phyloP scores from a whole-genome alignment of 2,797 vertebrate species.

The Pangasius krempfi region DNA sequence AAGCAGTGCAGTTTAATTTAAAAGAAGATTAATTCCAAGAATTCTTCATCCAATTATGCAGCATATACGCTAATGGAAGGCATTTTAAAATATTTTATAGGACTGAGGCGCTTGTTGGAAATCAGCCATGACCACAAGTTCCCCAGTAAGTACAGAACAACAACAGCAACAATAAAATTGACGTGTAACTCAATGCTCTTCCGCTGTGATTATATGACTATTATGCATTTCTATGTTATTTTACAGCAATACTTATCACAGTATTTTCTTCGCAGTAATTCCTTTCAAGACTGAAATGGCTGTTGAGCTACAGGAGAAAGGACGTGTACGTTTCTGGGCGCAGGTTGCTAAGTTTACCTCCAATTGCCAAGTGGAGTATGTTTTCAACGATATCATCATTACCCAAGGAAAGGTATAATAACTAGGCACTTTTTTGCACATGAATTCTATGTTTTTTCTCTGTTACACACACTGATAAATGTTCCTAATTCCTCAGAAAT shows the following conservation, averaged over 20 bases:
- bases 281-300: conserved; percentile 88
- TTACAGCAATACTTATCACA: neutral
- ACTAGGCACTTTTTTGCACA: neutral
- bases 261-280: conserved; percentile 75
- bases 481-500: conserved; percentile 81
- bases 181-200: neutral
- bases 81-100: conserved; percentile 69
- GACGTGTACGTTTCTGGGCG: conserved; percentile 94
- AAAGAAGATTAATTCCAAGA: neutral
- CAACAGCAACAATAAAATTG: neutral
- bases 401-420: conserved; percentile 83
- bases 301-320: conserved; percentile 95
- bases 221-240: neutral
- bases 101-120: conserved; percentile 88
- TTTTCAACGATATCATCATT: conserved; percentile 90
- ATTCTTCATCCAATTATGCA: neutral
- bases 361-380: conserved; percentile 86
- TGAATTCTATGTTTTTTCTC: neutral
- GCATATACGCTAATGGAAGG: neutral
- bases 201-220: neutral
- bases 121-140: conserved; percentile 93
- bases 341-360: conserved; percentile 88
- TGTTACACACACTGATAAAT: neutral
- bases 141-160: conserved; percentile 81
- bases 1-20: neutral